phyloP scores from a whole-genome alignment of 2,797 vertebrate genomes.

The Chrysocyon brachyurus region DNA sequence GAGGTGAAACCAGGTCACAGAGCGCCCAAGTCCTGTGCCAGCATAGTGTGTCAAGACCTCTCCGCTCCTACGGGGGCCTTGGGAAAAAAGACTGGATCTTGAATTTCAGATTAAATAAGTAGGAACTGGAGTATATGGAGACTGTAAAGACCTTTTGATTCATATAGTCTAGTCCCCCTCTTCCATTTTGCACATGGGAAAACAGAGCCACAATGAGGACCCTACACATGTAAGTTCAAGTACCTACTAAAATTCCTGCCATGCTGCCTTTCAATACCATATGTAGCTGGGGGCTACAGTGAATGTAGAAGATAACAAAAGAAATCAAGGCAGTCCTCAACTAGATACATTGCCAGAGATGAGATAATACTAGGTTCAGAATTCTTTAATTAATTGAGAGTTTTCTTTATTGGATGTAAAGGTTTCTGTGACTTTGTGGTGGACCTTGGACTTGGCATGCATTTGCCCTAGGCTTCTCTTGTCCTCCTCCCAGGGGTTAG shows the following conservation, averaged over 20 bases:
- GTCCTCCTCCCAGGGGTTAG: not conserved
- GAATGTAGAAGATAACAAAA: not conserved
- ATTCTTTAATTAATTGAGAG: not conserved
- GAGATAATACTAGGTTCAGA: not conserved
- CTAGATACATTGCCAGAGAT: not conserved
- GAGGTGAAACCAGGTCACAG: slow-evolving; percentile 5
- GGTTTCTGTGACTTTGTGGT: not conserved
- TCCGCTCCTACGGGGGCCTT: rapidly evolving
- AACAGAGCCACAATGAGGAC: not conserved
- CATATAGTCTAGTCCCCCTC: not conserved
- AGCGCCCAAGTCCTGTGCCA: not conserved
- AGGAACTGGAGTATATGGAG: not conserved
- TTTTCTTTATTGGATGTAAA: not conserved
- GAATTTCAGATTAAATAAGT: not conserved
- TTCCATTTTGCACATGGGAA: not conserved
- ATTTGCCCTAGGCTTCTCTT: not conserved
- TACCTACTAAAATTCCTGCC: not conserved
- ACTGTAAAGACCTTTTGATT: not conserved
- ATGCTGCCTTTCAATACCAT: not conserved
- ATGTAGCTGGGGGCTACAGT: not conserved
- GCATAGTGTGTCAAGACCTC: not conserved
- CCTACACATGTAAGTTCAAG: not conserved
- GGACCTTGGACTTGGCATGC: not conserved
- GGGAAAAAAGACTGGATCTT: not conserved
- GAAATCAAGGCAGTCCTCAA: not conserved